phyloP scores from a whole-genome alignment of 1,140 invertebrate genomes.

The Ips nitidus region DNA sequence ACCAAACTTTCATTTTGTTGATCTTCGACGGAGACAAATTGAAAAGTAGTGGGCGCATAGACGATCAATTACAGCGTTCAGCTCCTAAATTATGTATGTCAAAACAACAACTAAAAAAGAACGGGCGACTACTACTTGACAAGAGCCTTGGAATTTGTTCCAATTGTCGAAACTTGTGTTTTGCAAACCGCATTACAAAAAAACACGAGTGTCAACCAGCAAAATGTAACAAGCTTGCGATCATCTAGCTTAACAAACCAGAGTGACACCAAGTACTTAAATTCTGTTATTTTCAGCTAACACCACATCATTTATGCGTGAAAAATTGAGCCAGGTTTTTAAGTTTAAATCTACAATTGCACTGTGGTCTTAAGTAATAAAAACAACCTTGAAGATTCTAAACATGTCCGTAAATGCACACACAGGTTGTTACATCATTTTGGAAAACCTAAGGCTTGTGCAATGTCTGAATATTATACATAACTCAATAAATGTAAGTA shows the following conservation, averaged over 20 bases:
- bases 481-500: too few relatives aligned
- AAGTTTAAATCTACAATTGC: background rate
- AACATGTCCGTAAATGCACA: background rate
- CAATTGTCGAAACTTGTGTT: conserved; percentile 26
- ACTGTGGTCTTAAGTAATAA: background rate
- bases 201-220: conserved; percentile 15
- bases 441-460: background rate
- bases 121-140: conserved; percentile 7
- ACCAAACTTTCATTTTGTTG: too few relatives aligned
- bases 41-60: too few relatives aligned
- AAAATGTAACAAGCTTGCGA: conserved; percentile 6
- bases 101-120: too few relatives aligned
- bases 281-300: background rate
- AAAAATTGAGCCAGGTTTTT: background rate
- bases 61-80: too few relatives aligned
- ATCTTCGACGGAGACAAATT: too few relatives aligned
- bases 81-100: too few relatives aligned
- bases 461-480: background rate
- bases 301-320: background rate
- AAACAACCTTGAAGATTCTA: background rate
- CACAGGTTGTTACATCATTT: background rate
- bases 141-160: conserved; percentile 30
- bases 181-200: conserved; percentile 23
- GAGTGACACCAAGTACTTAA: background rate
- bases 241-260: background rate